These are phyloP conservation scores for Amblyjoppa proteus DNA, from an alignment of 2,888 invertebrate species.

Conservation along the genomic window DNA sequence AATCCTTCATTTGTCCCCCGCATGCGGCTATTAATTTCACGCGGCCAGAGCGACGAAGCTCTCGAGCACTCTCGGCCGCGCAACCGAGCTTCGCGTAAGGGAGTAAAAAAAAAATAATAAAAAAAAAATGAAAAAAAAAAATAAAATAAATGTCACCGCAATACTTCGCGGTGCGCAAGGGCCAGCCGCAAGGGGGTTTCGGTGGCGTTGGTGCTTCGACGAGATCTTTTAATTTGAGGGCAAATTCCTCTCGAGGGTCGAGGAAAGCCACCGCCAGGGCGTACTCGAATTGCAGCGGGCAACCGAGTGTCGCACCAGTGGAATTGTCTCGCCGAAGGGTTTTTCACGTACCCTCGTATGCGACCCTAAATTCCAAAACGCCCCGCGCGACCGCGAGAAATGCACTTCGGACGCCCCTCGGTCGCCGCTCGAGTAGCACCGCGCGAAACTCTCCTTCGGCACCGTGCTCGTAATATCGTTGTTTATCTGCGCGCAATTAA, in stretches of 20 bases:
- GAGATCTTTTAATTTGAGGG: slow-evolving; percentile 84
- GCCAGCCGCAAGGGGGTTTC: slow-evolving; percentile 7
- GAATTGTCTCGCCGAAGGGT: slow-evolving; percentile 39
- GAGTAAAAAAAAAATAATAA: neutral
- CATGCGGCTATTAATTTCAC: neutral
- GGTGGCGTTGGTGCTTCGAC: slow-evolving; percentile 69
- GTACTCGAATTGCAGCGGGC: slow-evolving; percentile 14
- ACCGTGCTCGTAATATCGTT: neutral
- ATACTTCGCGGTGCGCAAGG: slow-evolving; percentile 41
- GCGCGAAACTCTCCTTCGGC: neutral
- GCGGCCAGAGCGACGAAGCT: slow-evolving; percentile 8
- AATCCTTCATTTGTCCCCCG: neutral
- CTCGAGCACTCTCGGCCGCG: slow-evolving; percentile 2
- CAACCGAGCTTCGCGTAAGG: neutral
- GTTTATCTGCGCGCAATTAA: neutral
- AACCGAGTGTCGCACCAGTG: slow-evolving; percentile 36
- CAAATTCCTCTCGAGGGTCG: slow-evolving; percentile 83
- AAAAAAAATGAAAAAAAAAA: neutral
- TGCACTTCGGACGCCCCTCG: neutral
- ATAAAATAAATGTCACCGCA: slow-evolving; percentile 24
- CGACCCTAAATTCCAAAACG: slow-evolving; percentile 78
- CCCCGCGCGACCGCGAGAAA: slow-evolving; percentile 63
- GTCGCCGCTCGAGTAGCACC: neutral
- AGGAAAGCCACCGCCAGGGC: slow-evolving; percentile 65
- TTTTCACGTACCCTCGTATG: slow-evolving; percentile 2